phyloP scores from a whole-genome alignment of 2,113 vertebrate genomes.

The Terrapene triunguis region DNA sequence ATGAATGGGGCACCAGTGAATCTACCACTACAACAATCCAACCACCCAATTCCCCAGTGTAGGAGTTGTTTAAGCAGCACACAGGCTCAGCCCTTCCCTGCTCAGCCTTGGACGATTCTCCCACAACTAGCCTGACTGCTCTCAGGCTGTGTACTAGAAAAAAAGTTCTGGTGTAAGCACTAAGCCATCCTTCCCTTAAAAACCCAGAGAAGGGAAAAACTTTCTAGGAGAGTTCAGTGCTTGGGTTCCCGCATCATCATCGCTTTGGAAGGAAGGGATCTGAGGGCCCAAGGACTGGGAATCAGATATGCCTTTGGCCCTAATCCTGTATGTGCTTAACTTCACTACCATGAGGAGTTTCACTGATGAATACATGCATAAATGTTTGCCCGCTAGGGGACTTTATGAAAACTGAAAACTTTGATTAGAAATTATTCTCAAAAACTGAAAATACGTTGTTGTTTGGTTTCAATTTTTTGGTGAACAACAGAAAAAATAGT shows the following conservation, averaged over 20 bases:
- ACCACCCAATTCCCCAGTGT: neutral
- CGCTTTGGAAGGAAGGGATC: neutral
- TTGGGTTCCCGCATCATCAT: neutral
- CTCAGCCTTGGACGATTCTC: neutral
- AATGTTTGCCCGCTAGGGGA: neutral
- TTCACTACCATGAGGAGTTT: neutral
- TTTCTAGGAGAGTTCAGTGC: neutral
- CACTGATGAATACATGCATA: neutral
- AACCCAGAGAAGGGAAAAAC: neutral
- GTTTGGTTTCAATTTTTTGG: neutral
- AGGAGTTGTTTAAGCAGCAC: neutral
- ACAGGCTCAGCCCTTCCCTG: neutral
- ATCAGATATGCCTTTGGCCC: neutral
- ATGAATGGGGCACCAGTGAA: neutral
- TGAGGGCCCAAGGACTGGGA: neutral
- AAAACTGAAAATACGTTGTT: neutral
- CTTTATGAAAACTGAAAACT: neutral
- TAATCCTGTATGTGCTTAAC: neutral
- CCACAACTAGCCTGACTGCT: neutral
- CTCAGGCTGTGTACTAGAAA: neutral
- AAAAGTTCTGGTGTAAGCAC: neutral
- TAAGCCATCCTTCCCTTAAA: neutral
- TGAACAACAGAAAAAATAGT: neutral
- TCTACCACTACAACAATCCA: rapidly evolving
- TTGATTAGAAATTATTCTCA: rapidly evolving